Percentiles rank a stretch among this genome's conserved stretches.
Conservation (phyloP, 2,888 invertebrate genomes). For the Idaea biselata region DNA sequence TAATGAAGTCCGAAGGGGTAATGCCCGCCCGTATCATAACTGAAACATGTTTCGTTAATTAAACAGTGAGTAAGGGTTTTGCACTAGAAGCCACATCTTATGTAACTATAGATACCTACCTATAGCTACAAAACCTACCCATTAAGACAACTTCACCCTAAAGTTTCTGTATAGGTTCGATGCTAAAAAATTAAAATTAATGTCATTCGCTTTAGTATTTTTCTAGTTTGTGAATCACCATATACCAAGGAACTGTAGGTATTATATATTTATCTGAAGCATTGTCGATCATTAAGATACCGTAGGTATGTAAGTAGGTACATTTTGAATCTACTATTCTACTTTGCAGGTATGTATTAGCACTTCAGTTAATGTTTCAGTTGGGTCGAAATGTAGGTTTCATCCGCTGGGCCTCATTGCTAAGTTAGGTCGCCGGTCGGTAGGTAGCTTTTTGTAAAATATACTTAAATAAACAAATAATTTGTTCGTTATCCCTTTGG, state of each 20-base stretch:
- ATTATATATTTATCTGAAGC: neutral
- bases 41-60: slow-evolving; percentile 29
- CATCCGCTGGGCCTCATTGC: neutral
- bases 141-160: too few relatives aligned
- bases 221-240: too few relatives aligned
- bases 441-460: too few relatives aligned
- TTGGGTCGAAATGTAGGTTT: neutral
- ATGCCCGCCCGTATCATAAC: slow-evolving; percentile 22
- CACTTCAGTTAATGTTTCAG: neutral
- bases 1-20: slow-evolving; percentile 15
- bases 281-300: neutral
- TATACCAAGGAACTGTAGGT: too few relatives aligned
- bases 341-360: neutral
- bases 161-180: too few relatives aligned
- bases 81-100: neutral
- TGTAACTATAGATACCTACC: neutral
- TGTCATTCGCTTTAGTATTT: too few relatives aligned
- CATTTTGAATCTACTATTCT: neutral
- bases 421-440: too few relatives aligned
- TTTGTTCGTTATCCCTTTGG: too few relatives aligned
- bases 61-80: slow-evolving; percentile 16
- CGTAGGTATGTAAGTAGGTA: neutral
- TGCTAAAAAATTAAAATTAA: too few relatives aligned
- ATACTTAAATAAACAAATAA: too few relatives aligned
- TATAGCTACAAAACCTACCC: neutral